These are phyloP conservation scores for Nemurella pictetii DNA, from an alignment of 2,888 invertebrate genomes.

Conservation along the genomic window DNA sequence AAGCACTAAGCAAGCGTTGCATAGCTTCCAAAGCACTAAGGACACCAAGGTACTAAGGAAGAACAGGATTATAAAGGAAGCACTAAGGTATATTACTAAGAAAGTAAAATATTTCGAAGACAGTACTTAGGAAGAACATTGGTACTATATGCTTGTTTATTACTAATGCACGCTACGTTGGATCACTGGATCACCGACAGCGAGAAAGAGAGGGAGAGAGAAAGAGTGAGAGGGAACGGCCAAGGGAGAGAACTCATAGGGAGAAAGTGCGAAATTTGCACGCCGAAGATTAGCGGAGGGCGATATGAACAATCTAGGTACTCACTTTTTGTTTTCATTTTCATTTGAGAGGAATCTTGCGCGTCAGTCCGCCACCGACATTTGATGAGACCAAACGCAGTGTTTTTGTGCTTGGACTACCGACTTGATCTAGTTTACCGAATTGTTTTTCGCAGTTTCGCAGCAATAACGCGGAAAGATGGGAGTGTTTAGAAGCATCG, in stretches of 20 bases:
- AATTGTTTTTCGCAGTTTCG: not conserved
- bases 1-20: no score
- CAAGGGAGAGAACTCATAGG: not conserved
- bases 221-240: not conserved
- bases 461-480: not conserved
- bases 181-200: no score
- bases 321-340: conserved; percentile 27
- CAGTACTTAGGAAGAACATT: no score
- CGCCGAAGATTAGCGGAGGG: conserved; percentile 10
- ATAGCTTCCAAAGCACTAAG: no score
- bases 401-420: not conserved
- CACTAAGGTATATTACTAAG: no score
- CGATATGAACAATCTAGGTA: conserved; percentile 5
- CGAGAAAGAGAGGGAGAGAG: conserved; percentile 10
- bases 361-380: not conserved
- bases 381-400: not conserved
- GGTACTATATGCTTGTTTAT: no score
- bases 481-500: not conserved
- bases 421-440: not conserved
- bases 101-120: no score
- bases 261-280: conserved; percentile 10
- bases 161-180: no score
- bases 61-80: no score
- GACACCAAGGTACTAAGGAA: no score
- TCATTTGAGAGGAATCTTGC: conserved; percentile 11